These are phyloP conservation scores for Tillus elongatus DNA, from an alignment of 2,888 invertebrate species.

Conservation along the genomic window DNA sequence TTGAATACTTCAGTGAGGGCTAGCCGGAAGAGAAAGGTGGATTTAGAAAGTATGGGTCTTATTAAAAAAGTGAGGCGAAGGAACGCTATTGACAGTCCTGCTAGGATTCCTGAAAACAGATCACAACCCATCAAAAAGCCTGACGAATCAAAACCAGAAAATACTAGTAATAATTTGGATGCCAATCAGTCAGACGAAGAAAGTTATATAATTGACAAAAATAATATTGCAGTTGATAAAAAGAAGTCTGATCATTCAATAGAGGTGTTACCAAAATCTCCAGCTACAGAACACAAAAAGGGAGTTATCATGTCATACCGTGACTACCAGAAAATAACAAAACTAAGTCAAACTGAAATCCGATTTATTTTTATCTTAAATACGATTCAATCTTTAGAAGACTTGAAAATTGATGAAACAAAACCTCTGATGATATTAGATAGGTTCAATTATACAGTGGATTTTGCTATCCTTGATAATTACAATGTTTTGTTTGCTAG, in stretches of 20 bases:
- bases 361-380: not conserved
- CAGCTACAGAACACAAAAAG: not conserved
- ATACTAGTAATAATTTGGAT: not conserved
- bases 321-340: not conserved
- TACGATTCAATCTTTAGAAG: not conserved
- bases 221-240: too few relatives aligned
- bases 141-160: too few relatives aligned
- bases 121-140: too few relatives aligned
- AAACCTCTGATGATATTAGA: slow-evolving; percentile 1
- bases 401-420: not conserved
- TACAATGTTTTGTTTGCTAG: not conserved
- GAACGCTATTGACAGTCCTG: too few relatives aligned
- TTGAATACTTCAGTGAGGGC: not conserved
- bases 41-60: too few relatives aligned
- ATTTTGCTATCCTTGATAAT: not conserved
- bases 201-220: too few relatives aligned
- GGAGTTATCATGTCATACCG: not conserved
- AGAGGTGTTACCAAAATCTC: too few relatives aligned
- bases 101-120: too few relatives aligned
- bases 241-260: not conserved
- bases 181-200: not conserved
- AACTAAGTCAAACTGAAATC: not conserved
- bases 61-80: too few relatives aligned
- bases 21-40: not conserved
- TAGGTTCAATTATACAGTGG: not conserved